Evolutionary conservation across 2,888 invertebrate species (phyloP).

Genomic region (Biston betularia): DNA sequence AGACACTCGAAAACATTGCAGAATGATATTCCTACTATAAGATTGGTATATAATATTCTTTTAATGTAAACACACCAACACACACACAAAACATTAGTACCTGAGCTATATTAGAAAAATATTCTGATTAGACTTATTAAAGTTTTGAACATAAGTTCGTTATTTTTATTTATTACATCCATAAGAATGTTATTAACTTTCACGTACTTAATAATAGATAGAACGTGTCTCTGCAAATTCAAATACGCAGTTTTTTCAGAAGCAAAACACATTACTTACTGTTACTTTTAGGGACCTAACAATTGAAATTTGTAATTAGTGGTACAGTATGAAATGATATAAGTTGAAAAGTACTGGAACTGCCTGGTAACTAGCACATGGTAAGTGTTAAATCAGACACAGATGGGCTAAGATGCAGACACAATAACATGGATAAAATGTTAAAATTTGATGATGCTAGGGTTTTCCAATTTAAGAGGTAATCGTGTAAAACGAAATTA

Average conservation of each 20-base stretch:
- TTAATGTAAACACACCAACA: too few species aligned
- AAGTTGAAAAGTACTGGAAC: slow-evolving; percentile 1
- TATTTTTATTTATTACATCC: not conserved
- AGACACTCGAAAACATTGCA: too few species aligned
- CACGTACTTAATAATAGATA: not conserved
- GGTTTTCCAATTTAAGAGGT: not conserved
- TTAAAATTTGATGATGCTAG: not conserved
- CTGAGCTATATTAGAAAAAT: too few species aligned
- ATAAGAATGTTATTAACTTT: not conserved
- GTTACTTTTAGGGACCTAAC: not conserved
- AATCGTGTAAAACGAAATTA: not conserved
- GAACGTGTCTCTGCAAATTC: not conserved
- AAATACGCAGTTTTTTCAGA: not conserved
- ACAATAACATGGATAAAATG: slow-evolving; percentile 6
- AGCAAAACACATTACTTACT: slow-evolving; percentile 5
- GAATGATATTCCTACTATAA: too few species aligned
- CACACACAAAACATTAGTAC: too few species aligned
- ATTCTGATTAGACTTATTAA: too few species aligned
- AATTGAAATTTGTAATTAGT: not conserved
- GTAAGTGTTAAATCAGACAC: slow-evolving; percentile 15
- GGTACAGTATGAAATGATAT: not conserved
- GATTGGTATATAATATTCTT: too few species aligned
- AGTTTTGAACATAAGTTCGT: too few species aligned
- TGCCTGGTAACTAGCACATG: slow-evolving; percentile 9
- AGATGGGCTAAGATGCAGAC: slow-evolving; percentile 4